Evolutionary conservation across 2,113 vertebrate genomes (phyloP), one percentile per base, ranked within the genome.

Genomic region (Epinephelus fuscoguttatus): DNA sequence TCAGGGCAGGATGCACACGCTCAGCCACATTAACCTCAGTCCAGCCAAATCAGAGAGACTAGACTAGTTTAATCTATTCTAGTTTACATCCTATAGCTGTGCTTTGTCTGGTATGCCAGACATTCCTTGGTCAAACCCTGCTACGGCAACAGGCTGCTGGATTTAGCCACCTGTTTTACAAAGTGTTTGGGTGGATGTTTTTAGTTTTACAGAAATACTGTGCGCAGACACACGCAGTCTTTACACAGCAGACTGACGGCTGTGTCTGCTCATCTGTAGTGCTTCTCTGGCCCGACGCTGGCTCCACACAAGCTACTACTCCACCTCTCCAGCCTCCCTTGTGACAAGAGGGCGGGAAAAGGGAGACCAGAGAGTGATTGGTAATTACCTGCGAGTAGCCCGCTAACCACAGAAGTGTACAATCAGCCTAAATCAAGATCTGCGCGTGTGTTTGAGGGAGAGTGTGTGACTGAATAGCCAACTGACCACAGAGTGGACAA

Each of bases 111-210:
- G 60, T 40, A 56, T 69, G 84, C 85, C 87, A 84, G 89, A 86
- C 89, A 90, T 89, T 90, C 88, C 76, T 86, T 52, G 89, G 89
- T 85, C 80, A 84, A 88, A 87, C 45, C 68, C 70, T 50, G 60
- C 57, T 45, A 52, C 42, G 42, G 59, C 60, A 75, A 73, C 75
- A 75, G 64, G 63, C 72, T 27, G 69, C 81, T 85, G 75, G 75
- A 89, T 90, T 91, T 92, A 89, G 88, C 89, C 91, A 93, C 88
- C 90, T 92, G 90, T 90, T 93, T 93, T 89, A 92, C 89, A 68
- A 75, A 82, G 87, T 77, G 89, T 87, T 90, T 80, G 84, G 90
- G 84, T 84, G 85, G 86, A 92, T 85, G 86, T 77, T 92, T 91
- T 87, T 77, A 80, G 68, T 77, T 91, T 92, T 86, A 88, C 84